phyloP scores from a whole-genome alignment of 2,113 vertebrate species.

The Oryzias curvinotus region DNA sequence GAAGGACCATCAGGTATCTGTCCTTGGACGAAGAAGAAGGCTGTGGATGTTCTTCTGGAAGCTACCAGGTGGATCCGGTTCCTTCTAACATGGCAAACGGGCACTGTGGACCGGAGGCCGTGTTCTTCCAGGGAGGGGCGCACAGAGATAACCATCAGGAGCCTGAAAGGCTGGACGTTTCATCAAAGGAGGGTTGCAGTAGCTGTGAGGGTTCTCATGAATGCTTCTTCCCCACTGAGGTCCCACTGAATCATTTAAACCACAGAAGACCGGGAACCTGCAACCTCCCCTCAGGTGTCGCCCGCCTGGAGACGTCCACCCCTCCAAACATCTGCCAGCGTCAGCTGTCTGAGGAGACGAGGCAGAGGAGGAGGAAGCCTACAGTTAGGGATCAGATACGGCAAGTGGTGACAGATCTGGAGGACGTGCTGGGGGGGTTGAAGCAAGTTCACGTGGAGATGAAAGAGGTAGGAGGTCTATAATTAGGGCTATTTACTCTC shows the following conservation, averaged over 20 bases:
- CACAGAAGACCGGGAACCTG: conserved; percentile 35
- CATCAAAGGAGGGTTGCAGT: conserved; percentile 57
- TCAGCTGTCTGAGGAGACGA: conserved; percentile 24
- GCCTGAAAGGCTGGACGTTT: conserved; percentile 36
- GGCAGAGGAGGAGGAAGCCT: conserved; percentile 54
- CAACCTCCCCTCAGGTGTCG: conserved; percentile 2
- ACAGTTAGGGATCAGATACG: conserved; percentile 76
- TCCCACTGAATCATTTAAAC: conserved; percentile 65
- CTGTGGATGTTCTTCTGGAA: conserved; percentile 28
- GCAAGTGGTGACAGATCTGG: conserved; percentile 78
- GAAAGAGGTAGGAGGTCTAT: conserved; percentile 77
- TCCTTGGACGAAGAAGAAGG: conserved; percentile 40
- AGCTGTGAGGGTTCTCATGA: conserved; percentile 30
- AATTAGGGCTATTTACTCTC: conserved; percentile 30
- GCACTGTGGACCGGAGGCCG: conserved; percentile 49
- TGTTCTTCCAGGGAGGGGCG: conserved; percentile 43
- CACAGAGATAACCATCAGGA: conserved; percentile 53
- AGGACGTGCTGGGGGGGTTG: conserved; percentile 79
- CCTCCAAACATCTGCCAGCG: background rate
- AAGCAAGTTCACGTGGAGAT: conserved; percentile 82
- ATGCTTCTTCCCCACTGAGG: conserved; percentile 74
- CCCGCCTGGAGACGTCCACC: conserved; percentile 21
- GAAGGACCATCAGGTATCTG: conserved; percentile 45
- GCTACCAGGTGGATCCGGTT: conserved; percentile 36
- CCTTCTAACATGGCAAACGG: conserved; percentile 46